Evolutionary conservation across 2,113 vertebrate species (phyloP), one percentile per base, ranked within the genome.

Genomic region (Dolichotis patagonum): DNA sequence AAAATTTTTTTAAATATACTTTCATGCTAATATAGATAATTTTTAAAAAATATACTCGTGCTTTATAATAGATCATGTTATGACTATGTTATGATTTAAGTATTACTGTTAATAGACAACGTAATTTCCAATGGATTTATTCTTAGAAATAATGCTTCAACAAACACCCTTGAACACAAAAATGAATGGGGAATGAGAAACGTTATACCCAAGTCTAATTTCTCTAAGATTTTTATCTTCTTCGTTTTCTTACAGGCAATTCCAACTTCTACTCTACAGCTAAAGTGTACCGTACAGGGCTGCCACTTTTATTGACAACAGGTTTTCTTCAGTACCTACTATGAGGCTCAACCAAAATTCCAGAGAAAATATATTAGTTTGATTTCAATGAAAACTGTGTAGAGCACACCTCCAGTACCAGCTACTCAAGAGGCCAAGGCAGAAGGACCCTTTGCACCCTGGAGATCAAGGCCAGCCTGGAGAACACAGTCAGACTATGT

Each of bases 61-160:
- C 32, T 94, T 94, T 56, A 1, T 91, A 90, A 49, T 0, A 12
- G 35, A n/a, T 65, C 87, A 85, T 60, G 16, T 56, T 63, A 54
- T 19, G 17, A 91, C 41, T 71, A 46, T 30, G 43, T 1, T 8
- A 69, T 78, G 35, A 90, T 85, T 89, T 77, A 80, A 88, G 28
- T 7, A 85, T 43, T 88, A 54, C 6, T 8, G 7, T 58, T 94
- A 41, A 14, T 87, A 85, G 83, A 16, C 28, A 90, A 87, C 22
- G 30, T 54, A 11, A 35, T 81, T 91, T 77, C 43, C 67, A 89
- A 30, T 49, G 43, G 60, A 26, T 77, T 69, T 69, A 46, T 28
- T 87, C 69, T 82, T 49, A 84, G 73, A 97, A 91, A 96, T 35
- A 94, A 83, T 35, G 30, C 22, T 85, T 94, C 41, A 71, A 20